phyloP scores from a whole-genome alignment of 2,797 vertebrate species.

The Phylloscopus collybita region DNA sequence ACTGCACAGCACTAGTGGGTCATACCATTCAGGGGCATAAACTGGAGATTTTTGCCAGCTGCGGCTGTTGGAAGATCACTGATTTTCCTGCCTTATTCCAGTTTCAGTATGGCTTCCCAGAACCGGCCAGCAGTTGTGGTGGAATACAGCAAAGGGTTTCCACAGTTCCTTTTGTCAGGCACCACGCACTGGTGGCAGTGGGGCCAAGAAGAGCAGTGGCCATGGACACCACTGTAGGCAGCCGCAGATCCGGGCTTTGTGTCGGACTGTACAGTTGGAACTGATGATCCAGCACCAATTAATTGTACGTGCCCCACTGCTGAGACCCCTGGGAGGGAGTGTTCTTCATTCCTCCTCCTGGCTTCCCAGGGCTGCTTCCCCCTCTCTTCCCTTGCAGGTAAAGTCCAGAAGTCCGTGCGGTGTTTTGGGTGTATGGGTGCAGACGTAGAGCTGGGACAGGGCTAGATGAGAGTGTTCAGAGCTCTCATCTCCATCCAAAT shows the following conservation, averaged over 20 bases:
- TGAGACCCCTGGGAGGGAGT: not conserved
- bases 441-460: not conserved
- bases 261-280: not conserved
- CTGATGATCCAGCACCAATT: accelerated
- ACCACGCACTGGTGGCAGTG: not conserved
- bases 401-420: not conserved
- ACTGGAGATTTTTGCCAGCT: not conserved
- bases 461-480: not conserved
- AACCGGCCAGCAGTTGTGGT: not conserved
- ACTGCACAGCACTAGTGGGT: not conserved
- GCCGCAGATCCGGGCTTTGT: not conserved
- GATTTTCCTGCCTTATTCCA: not conserved
- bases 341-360: not conserved
- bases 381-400: not conserved
- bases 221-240: not conserved
- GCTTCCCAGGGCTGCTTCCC: not conserved
- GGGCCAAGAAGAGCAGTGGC: not conserved
- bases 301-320: accelerated
- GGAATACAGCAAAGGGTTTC: not conserved
- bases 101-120: not conserved
- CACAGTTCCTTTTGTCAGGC: not conserved
- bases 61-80: not conserved
- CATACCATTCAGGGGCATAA: not conserved
- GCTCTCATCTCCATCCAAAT: not conserved
- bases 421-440: not conserved